These are phyloP conservation scores for Drosophila sucinea DNA, from an alignment of 1,140 invertebrate species.

Conservation along the genomic window DNA sequence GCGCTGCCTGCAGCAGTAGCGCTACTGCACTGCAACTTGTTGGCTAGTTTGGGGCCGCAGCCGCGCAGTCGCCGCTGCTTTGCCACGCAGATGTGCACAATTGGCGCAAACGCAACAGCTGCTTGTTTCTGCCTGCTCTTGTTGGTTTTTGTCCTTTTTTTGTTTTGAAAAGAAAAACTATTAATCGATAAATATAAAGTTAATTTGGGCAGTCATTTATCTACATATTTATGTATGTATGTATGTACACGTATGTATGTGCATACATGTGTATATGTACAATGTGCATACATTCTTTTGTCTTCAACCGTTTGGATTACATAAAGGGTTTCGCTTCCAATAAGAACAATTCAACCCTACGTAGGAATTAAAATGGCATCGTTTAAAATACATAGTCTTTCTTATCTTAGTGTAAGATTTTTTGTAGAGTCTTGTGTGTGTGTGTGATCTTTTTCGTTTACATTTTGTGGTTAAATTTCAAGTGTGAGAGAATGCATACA, in stretches of 20 bases:
- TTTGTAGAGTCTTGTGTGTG: too few relatives aligned
- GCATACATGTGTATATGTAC: background rate
- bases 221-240: background rate
- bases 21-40: conserved; percentile 24
- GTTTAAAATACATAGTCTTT: too few relatives aligned
- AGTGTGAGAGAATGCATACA: background rate
- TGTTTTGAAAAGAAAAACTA: conserved; percentile 1
- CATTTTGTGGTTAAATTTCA: background rate
- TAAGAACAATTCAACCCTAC: too few relatives aligned
- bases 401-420: too few relatives aligned
- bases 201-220: background rate
- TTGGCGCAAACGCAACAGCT: conserved; percentile 68
- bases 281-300: too few relatives aligned
- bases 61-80: background rate
- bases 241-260: background rate
- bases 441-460: too few relatives aligned
- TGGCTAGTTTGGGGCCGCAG: conserved; percentile 17
- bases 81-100: conserved; percentile 74
- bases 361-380: too few relatives aligned
- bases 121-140: background rate
- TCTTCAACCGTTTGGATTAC: too few relatives aligned
- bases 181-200: background rate
- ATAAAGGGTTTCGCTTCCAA: too few relatives aligned
- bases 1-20: background rate
- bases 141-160: background rate